Conservation (phyloP, 2,113 vertebrate species). For the Tachuris rubrigastra region DNA sequence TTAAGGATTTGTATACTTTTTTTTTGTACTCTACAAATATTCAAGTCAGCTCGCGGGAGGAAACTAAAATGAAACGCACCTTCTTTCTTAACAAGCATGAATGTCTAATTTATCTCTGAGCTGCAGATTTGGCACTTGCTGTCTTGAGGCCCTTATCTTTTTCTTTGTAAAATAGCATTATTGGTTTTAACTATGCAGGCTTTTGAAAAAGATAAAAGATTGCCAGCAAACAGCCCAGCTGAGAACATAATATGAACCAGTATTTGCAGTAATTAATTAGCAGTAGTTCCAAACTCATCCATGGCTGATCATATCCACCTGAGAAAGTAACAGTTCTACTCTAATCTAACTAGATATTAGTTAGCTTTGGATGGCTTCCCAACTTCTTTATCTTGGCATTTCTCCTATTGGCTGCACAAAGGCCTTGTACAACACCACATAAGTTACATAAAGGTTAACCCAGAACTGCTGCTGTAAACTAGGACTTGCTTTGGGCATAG, state of each 20-base stretch:
- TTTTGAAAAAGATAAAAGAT: background rate
- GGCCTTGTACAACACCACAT: accelerated
- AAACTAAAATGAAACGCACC: background rate
- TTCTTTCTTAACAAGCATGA: background rate
- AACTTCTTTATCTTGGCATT: background rate
- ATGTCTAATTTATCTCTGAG: background rate
- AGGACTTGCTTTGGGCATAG: background rate
- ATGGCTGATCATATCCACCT: background rate
- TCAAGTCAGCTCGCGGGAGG: background rate
- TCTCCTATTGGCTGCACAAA: background rate
- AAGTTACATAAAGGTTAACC: background rate
- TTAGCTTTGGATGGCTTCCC: background rate
- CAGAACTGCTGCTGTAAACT: background rate
- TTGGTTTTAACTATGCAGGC: background rate
- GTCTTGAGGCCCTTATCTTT: background rate
- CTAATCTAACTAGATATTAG: no score
- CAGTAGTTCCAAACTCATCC: background rate
- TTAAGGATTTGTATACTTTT: background rate
- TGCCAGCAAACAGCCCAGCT: background rate
- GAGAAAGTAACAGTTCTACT: background rate
- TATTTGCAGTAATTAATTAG: background rate
- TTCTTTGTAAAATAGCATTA: background rate
- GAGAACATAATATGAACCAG: background rate
- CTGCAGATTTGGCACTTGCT: background rate
- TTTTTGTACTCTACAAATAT: background rate